These are phyloP conservation scores for Isotomurus palustris DNA, from an alignment of 2,888 invertebrate genomes.

Conservation along the genomic window DNA sequence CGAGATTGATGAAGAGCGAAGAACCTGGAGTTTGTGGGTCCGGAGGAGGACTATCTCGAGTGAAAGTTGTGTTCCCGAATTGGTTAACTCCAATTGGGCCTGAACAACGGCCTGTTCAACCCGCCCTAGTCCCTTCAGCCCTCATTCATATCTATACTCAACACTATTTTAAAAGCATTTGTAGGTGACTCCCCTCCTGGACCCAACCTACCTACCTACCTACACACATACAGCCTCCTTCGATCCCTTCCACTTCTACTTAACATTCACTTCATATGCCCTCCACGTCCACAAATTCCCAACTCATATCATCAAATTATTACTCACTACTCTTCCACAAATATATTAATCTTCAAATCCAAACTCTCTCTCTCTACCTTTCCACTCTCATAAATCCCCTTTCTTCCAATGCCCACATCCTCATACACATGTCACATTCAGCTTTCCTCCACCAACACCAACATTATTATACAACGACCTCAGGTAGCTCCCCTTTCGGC, in stretches of 20 bases:
- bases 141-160: background rate
- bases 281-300: background rate
- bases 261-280: background rate
- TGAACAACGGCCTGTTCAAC: conserved; percentile 12
- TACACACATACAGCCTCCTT: too few relatives aligned
- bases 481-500: too few relatives aligned
- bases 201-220: conserved; percentile 3
- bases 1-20: too few relatives aligned
- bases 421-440: too few relatives aligned
- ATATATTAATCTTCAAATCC: too few relatives aligned
- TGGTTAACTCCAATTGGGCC: conserved; percentile 10
- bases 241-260: background rate
- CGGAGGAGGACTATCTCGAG: conserved; percentile 10
- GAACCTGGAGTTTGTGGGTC: background rate
- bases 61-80: conserved; percentile 9
- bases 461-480: too few relatives aligned
- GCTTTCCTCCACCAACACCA: too few relatives aligned
- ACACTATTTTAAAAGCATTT: background rate
- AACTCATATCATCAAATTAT: background rate
- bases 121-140: conserved; percentile 2
- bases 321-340: too few relatives aligned
- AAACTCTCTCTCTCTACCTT: too few relatives aligned
- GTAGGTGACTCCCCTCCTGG: conserved; percentile 7
- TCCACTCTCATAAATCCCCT: too few relatives aligned
- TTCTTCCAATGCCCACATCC: too few relatives aligned